Conservation (phyloP, 2,888 invertebrate genomes). For the Prenolepis imparis region DNA sequence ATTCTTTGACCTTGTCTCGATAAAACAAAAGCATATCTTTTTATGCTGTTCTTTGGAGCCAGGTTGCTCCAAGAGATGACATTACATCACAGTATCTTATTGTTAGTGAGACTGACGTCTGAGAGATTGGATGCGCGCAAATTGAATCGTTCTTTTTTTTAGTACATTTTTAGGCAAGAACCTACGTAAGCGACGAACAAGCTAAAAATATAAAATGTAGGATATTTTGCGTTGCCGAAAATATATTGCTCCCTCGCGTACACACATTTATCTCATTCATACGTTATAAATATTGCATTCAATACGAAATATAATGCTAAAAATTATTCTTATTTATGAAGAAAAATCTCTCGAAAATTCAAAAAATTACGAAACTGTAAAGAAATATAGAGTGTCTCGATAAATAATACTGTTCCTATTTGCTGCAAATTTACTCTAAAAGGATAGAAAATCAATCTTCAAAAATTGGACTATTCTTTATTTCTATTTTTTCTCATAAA, state of each 20-base stretch:
- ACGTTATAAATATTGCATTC: neutral
- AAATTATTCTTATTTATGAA: neutral
- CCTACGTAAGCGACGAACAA: constrained; percentile 3
- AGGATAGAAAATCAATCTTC: neutral
- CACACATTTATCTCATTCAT: constrained; percentile 14
- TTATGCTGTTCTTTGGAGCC: neutral
- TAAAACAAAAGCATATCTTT: neutral
- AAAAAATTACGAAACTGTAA: neutral
- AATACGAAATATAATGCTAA: neutral
- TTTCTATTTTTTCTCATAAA: neutral
- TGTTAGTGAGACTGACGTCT: neutral
- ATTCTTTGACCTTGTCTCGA: neutral
- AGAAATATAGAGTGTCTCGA: neutral
- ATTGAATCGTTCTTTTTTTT: constrained; percentile 34
- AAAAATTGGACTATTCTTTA: neutral
- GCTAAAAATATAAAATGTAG: constrained; percentile 37
- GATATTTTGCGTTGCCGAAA: constrained; percentile 4
- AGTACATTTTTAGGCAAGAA: neutral
- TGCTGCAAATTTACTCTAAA: neutral
- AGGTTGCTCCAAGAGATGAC: constrained; percentile 31
- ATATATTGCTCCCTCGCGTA: neutral
- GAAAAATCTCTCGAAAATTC: neutral
- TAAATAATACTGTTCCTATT: neutral
- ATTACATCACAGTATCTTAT: constrained; percentile 24
- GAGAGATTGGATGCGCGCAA: constrained; percentile 10